A percentile compares a stretch with the other conserved stretches of the same genome.
Evolutionary conservation across 2,113 vertebrate species (phyloP).

Genomic region (Motacilla tschutschensis): DNA sequence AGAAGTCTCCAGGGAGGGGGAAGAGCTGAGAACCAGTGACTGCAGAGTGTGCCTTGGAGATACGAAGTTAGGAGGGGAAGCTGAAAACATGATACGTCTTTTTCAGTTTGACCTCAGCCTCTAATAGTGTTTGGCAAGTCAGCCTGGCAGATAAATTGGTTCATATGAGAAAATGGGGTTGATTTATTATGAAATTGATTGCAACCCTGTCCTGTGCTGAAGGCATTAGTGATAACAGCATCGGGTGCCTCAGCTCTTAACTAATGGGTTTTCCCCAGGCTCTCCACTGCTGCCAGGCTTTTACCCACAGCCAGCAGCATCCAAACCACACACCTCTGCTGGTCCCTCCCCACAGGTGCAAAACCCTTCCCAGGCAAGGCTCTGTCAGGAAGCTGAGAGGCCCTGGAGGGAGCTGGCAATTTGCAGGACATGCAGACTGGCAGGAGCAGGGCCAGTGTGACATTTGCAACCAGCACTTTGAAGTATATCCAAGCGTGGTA

Average conservation of each 20-base stretch:
- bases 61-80: slow-evolving; percentile 8
- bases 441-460: accelerated
- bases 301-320: neutral
- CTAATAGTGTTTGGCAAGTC: slow-evolving; percentile 53
- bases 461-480: neutral
- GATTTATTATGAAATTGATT: slow-evolving; percentile 63
- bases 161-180: slow-evolving; percentile 45
- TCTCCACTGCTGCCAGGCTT: neutral
- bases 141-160: slow-evolving; percentile 46
- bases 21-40: slow-evolving; percentile 13
- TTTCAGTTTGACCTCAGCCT: slow-evolving; percentile 60
- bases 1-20: slow-evolving; percentile 6
- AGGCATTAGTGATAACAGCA: slow-evolving; percentile 40
- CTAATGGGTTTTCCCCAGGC: slow-evolving; percentile 43
- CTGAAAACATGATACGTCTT: slow-evolving; percentile 40
- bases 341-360: neutral
- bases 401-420: neutral
- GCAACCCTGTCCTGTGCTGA: slow-evolving; percentile 1
- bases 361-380: neutral
- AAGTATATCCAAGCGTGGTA: neutral
- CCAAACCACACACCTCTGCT: neutral
- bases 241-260: slow-evolving; percentile 20
- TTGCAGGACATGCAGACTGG: neutral
- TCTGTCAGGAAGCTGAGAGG: neutral
- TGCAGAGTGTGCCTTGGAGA: slow-evolving; percentile 7